Conservation (phyloP, 2,888 invertebrate genomes). For the Phengaris arion region DNA sequence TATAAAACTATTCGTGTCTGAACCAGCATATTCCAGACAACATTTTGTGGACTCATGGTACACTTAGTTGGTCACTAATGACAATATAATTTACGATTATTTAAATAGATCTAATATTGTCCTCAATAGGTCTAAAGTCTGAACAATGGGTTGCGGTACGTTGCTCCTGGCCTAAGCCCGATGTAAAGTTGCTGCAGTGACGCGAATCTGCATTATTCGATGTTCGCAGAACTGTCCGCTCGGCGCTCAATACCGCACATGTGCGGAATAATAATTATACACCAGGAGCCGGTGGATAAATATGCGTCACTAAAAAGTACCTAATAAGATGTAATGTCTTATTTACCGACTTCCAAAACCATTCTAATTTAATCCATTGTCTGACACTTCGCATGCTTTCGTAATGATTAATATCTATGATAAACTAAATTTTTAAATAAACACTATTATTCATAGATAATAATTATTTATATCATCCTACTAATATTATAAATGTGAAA, state of each 20-base stretch:
- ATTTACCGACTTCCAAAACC: too few species aligned
- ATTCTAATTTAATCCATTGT: too few species aligned
- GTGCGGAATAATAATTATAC: slow-evolving; percentile 37
- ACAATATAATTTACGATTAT: background rate
- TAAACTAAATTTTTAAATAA: too few species aligned
- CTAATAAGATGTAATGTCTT: too few species aligned
- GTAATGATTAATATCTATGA: too few species aligned
- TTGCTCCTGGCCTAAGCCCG: slow-evolving; percentile 46
- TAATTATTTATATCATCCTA: too few species aligned
- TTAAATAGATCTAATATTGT: background rate
- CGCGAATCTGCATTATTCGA: slow-evolving; percentile 55
- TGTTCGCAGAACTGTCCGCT: slow-evolving; percentile 55
- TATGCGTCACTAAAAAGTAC: too few species aligned
- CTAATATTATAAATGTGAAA: too few species aligned
- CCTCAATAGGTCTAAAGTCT: background rate
- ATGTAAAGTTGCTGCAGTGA: slow-evolving; percentile 45
- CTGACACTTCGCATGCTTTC: too few species aligned
- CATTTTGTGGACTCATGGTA: background rate
- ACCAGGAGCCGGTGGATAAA: slow-evolving; percentile 19
- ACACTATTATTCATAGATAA: too few species aligned
- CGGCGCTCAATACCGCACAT: slow-evolving; percentile 39
- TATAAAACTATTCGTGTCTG: too few species aligned
- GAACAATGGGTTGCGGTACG: slow-evolving; percentile 39
- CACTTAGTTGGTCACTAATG: background rate
- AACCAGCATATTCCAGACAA: too few species aligned